A percentile compares a stretch with the other conserved stretches of the same genome.
Conservation (phyloP, 2,888 invertebrate genomes). For the Dicranocentrus wangi region DNA sequence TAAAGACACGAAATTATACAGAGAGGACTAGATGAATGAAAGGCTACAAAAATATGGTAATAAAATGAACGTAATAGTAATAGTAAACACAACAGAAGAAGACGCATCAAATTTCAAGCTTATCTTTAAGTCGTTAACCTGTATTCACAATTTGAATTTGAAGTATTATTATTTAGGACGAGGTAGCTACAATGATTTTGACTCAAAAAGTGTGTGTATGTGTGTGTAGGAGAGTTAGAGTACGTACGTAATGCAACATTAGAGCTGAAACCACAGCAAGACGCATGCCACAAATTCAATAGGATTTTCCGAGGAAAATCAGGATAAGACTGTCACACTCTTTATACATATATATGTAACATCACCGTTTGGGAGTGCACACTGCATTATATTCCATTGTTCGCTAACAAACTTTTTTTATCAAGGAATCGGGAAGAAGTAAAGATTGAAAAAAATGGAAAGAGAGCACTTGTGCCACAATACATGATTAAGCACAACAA, state of each 20-base stretch:
- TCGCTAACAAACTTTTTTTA: constrained; percentile 1
- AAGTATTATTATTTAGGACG: constrained; percentile 15
- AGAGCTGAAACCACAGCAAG: constrained; percentile 30
- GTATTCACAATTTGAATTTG: constrained; percentile 11
- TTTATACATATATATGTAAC: too few relatives aligned
- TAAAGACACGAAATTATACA: too few relatives aligned
- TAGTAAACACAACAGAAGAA: background rate
- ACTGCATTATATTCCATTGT: background rate
- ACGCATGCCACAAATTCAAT: constrained; percentile 29
- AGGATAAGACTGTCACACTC: constrained; percentile 6
- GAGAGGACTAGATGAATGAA: too few relatives aligned
- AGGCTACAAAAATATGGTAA: too few relatives aligned
- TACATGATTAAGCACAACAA: constrained; percentile 42
- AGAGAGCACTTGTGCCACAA: constrained; percentile 27
- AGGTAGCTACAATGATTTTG: constrained; percentile 15
- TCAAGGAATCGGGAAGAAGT: background rate
- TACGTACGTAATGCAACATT: constrained; percentile 22
- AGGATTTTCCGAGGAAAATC: constrained; percentile 22
- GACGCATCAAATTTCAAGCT: constrained; percentile 24
- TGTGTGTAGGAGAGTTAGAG: background rate
- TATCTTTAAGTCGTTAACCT: constrained; percentile 40
- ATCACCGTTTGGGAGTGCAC: background rate
- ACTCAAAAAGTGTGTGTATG: constrained; percentile 1
- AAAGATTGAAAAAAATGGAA: background rate
- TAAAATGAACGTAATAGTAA: too few relatives aligned